Evolutionary conservation across 2,888 invertebrate species (phyloP).

Genomic region (Macroteleia sp.): DNA sequence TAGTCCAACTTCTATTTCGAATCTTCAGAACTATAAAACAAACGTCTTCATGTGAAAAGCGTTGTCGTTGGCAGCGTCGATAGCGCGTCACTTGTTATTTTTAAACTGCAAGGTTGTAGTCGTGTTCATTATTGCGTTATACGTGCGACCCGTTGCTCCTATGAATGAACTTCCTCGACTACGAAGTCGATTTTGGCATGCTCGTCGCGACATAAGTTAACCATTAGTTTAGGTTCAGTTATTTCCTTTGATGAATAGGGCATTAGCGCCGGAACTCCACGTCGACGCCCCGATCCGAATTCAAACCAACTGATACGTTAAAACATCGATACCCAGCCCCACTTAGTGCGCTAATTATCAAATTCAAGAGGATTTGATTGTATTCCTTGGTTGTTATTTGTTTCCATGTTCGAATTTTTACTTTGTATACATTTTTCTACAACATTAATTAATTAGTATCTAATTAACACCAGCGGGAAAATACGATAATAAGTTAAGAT

Average conservation of each 20-base stretch:
- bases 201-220: conserved; percentile 31
- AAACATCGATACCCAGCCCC: neutral
- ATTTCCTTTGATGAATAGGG: conserved; percentile 37
- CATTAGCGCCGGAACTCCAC: conserved; percentile 13
- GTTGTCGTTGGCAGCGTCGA: conserved; percentile 50
- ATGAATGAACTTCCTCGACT: conserved; percentile 62
- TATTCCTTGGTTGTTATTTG: too few relatives aligned
- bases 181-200: conserved; percentile 44
- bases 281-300: neutral
- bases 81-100: conserved; percentile 43
- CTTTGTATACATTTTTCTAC: too few relatives aligned
- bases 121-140: conserved; percentile 37
- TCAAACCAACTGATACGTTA: conserved; percentile 4
- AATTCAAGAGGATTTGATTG: too few relatives aligned
- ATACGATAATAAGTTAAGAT: too few relatives aligned
- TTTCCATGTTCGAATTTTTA: too few relatives aligned
- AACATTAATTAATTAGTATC: too few relatives aligned
- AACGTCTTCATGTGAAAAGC: conserved; percentile 42
- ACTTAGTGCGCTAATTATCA: too few relatives aligned
- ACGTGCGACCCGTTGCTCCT: conserved; percentile 25
- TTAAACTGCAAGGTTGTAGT: conserved; percentile 45
- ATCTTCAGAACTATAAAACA: conserved; percentile 33
- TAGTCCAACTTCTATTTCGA: conserved; percentile 48
- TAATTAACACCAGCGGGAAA: too few relatives aligned
- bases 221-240: conserved; percentile 32